Evolutionary conservation across 2,797 vertebrate species (phyloP).

Genomic region (Helicolenus hilgendorfi): DNA sequence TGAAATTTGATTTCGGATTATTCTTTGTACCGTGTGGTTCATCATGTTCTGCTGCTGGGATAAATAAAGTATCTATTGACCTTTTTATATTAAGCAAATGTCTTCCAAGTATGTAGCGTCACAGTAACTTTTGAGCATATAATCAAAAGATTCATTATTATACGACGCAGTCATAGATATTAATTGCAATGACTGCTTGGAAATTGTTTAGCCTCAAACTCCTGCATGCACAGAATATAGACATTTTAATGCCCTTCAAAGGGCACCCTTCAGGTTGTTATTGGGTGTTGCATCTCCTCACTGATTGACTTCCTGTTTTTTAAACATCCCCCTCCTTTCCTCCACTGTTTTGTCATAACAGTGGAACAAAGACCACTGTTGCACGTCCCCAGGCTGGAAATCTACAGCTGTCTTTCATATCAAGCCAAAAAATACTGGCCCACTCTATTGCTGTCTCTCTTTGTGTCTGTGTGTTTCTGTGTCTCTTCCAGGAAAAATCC

Average conservation of each 20-base stretch:
- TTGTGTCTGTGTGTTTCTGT: slow-evolving; percentile 6
- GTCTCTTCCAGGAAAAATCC: slow-evolving; percentile 45
- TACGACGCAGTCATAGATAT: rapidly evolving
- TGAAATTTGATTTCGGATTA: neutral
- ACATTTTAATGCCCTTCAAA: neutral
- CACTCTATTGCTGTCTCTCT: neutral
- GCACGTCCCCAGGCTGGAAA: slow-evolving; percentile 14
- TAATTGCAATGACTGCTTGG: neutral
- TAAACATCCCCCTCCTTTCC: neutral
- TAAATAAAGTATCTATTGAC: neutral
- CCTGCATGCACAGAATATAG: neutral
- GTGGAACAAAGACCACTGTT: slow-evolving; percentile 47
- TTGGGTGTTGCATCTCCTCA: neutral
- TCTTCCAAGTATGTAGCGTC: neutral
- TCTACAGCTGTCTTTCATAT: slow-evolving; percentile 56
- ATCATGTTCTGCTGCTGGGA: neutral
- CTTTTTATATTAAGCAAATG: neutral
- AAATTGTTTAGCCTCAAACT: neutral
- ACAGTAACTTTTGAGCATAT: neutral
- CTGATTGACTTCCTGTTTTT: slow-evolving; percentile 51
- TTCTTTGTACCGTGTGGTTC: neutral
- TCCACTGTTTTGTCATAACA: slow-evolving; percentile 41
- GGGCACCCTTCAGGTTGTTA: neutral
- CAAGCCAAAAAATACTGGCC: slow-evolving; percentile 36
- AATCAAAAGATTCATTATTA: neutral